Evolutionary conservation across 2,797 vertebrate genomes (phyloP).

Genomic region (Sebastes diaconus): DNA sequence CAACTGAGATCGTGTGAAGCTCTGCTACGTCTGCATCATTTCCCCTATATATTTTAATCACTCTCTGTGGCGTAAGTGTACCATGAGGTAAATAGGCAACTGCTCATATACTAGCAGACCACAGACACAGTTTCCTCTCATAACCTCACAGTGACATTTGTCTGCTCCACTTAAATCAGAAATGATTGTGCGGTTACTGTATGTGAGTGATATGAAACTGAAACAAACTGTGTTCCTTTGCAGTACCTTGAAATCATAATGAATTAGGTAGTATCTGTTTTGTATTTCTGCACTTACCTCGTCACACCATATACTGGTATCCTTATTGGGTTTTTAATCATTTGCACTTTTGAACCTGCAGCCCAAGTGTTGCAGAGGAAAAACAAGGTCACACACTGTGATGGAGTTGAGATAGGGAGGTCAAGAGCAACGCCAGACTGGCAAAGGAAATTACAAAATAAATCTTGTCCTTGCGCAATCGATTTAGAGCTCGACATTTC

Average conservation of each 20-base stretch:
- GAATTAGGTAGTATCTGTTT: neutral
- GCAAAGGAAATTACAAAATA: constrained; percentile 16
- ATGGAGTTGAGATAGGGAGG: neutral
- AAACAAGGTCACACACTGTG: neutral
- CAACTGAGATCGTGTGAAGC: rapidly evolving
- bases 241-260: too few species aligned
- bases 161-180: too few species aligned
- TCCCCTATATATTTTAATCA: rapidly evolving
- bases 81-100: rapidly evolving
- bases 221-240: neutral
- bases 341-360: neutral
- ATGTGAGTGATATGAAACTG: neutral
- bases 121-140: neutral
- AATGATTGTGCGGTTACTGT: rapidly evolving
- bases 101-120: rapidly evolving
- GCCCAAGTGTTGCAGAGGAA: neutral
- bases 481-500: neutral
- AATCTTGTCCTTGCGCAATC: constrained; percentile 1
- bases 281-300: neutral
- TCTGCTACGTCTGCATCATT: neutral
- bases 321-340: neutral
- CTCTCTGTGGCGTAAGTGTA: neutral
- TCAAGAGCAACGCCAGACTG: neutral
- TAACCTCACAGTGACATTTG: rapidly evolving
- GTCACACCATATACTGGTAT: neutral